These are phyloP conservation scores for Timandra comae DNA, from an alignment of 2,888 invertebrate species.

Conservation along the genomic window DNA sequence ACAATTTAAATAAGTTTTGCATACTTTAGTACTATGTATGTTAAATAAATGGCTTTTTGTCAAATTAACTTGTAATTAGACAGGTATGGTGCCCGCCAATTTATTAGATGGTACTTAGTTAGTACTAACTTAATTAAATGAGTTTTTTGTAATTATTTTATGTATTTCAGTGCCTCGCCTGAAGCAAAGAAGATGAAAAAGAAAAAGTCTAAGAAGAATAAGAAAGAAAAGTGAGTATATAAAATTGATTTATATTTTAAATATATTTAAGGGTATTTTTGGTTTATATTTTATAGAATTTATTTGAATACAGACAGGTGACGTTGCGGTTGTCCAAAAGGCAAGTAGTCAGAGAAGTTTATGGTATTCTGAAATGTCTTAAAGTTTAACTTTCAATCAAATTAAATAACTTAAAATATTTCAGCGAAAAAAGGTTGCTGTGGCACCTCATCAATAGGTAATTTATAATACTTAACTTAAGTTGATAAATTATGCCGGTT, in stretches of 20 bases:
- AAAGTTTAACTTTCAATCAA: too few species aligned
- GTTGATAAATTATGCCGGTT: too few species aligned
- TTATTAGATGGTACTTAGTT: too few species aligned
- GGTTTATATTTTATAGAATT: constrained; percentile 40
- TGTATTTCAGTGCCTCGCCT: constrained; percentile 79
- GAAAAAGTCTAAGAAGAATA: constrained; percentile 86
- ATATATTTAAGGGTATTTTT: constrained; percentile 9
- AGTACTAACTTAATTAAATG: too few species aligned
- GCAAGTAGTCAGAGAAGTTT: constrained; percentile 46
- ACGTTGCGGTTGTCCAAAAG: constrained; percentile 57
- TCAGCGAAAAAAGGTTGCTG: constrained; percentile 68
- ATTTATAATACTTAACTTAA: constrained; percentile 11
- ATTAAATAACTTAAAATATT: constrained; percentile 28
- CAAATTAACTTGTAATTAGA: too few species aligned
- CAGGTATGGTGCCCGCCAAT: too few species aligned
- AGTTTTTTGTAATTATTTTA: too few species aligned
- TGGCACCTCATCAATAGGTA: constrained; percentile 66
- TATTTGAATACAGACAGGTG: constrained; percentile 64
- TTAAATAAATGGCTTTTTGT: too few species aligned
- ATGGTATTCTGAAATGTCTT: constrained; percentile 8
- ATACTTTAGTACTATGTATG: too few species aligned
- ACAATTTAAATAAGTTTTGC: too few species aligned
- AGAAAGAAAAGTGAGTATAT: constrained; percentile 82
- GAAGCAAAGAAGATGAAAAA: constrained; percentile 86
- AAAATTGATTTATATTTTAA: constrained; percentile 12